phyloP scores from a whole-genome alignment of 2,797 vertebrate species.

The Vespertilio murinus region DNA sequence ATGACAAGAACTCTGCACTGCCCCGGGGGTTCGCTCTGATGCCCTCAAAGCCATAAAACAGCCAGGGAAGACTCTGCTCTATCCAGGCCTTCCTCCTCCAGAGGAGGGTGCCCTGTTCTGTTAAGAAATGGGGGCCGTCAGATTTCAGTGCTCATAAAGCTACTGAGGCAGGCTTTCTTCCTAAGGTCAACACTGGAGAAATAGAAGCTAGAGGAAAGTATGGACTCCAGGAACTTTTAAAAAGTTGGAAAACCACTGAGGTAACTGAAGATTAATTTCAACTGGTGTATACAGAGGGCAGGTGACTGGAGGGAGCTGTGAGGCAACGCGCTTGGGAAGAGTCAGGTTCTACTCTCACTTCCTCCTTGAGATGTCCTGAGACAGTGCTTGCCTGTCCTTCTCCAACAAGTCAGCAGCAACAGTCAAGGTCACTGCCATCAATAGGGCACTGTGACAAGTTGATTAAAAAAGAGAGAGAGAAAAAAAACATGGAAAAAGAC shows the following conservation, averaged over 20 bases:
- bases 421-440: neutral
- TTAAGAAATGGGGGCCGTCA: neutral
- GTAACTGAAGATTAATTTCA: neutral
- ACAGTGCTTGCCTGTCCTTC: neutral
- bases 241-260: neutral
- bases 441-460: neutral
- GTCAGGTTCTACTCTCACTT: neutral
- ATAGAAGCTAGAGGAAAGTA: neutral
- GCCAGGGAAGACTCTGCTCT: neutral
- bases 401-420: neutral
- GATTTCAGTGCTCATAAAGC: neutral
- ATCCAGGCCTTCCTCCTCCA: neutral
- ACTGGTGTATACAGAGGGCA: neutral
- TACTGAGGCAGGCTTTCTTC: neutral
- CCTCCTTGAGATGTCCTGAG: neutral
- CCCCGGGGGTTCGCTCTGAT: neutral
- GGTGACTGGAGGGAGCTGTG: neutral
- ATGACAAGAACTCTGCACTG: neutral
- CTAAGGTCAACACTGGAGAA: neutral
- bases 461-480: neutral
- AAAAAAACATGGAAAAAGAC: rapidly evolving
- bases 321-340: neutral
- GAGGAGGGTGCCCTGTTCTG: neutral
- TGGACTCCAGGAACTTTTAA: neutral
- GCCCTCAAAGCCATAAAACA: neutral